A percentile compares a stretch with the other conserved stretches of the same genome.
phyloP scores from a whole-genome alignment of 2,888 invertebrate genomes.

The Stenchaetothrips biformis region DNA sequence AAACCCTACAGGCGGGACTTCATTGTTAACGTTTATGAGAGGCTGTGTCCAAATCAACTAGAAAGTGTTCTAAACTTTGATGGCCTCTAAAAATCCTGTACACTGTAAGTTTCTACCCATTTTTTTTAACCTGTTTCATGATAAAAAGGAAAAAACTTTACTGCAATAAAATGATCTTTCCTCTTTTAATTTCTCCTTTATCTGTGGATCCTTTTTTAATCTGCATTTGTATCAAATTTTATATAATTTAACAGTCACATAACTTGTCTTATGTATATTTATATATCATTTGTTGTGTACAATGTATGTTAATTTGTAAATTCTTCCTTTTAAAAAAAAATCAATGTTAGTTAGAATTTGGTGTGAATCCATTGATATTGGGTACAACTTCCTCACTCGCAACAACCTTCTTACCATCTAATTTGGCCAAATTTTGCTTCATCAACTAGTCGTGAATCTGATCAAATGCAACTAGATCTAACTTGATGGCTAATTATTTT shows the following conservation, averaged over 20 bases:
- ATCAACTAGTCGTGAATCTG: not conserved
- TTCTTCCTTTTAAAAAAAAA: conserved; percentile 10
- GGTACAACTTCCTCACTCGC: conserved; percentile 13
- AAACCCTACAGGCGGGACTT: conserved; percentile 62
- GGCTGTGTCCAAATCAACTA: conserved; percentile 69
- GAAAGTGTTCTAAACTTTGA: conserved; percentile 44
- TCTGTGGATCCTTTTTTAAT: not conserved
- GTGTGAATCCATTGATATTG: not conserved
- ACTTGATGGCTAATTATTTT: not conserved
- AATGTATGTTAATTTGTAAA: conserved; percentile 14
- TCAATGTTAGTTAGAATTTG: conserved; percentile 1
- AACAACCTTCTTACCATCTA: not conserved
- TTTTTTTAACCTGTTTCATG: conserved; percentile 25
- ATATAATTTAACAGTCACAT: conserved; percentile 22
- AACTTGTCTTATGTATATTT: conserved; percentile 22
- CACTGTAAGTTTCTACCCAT: conserved; percentile 21
- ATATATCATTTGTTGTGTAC: conserved; percentile 24
- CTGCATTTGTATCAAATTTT: conserved; percentile 19
- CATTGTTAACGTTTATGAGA: conserved; percentile 73
- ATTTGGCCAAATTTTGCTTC: not conserved
- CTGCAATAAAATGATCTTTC: conserved; percentile 13
- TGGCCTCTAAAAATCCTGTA: not conserved
- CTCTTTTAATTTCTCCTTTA: conserved; percentile 4
- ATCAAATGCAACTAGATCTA: not conserved
- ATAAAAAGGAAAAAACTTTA: conserved; percentile 17